Conservation (phyloP, 2,888 invertebrate species). For the Drosophila mayaguana region DNA sequence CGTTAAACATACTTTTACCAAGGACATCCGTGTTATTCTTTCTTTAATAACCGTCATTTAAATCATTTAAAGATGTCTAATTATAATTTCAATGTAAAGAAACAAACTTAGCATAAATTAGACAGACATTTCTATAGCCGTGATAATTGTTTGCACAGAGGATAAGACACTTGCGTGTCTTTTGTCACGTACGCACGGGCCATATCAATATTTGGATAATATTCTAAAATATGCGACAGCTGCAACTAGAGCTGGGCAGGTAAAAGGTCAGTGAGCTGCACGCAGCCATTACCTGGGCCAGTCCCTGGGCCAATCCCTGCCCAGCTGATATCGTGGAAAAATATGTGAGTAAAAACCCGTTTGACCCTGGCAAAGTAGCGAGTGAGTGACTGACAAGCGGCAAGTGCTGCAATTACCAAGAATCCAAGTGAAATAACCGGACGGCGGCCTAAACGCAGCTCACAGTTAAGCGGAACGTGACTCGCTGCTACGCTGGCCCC, state of each 20-base stretch:
- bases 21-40: background rate
- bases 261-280: conserved; percentile 53
- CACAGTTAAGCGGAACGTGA: conserved; percentile 61
- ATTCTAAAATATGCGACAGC: conserved; percentile 35
- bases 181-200: conserved; percentile 36
- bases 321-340: conserved; percentile 6
- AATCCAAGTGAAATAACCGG: conserved; percentile 55
- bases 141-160: conserved; percentile 5
- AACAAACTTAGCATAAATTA: background rate
- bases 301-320: conserved; percentile 11
- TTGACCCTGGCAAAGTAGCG: conserved; percentile 49
- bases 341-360: conserved; percentile 44
- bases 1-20: background rate
- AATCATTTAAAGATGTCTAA: too few species aligned
- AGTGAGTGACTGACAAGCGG: conserved; percentile 21
- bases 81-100: background rate
- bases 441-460: conserved; percentile 31
- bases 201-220: conserved; percentile 21
- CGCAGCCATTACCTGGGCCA: conserved; percentile 17
- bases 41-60: background rate
- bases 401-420: conserved; percentile 55
- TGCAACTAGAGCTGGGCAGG: conserved; percentile 51
- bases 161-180: conserved; percentile 7
- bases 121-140: background rate
- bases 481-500: conserved; percentile 40